phyloP scores from a whole-genome alignment of 2,888 invertebrate genomes.

The Xanthia icteritia region DNA sequence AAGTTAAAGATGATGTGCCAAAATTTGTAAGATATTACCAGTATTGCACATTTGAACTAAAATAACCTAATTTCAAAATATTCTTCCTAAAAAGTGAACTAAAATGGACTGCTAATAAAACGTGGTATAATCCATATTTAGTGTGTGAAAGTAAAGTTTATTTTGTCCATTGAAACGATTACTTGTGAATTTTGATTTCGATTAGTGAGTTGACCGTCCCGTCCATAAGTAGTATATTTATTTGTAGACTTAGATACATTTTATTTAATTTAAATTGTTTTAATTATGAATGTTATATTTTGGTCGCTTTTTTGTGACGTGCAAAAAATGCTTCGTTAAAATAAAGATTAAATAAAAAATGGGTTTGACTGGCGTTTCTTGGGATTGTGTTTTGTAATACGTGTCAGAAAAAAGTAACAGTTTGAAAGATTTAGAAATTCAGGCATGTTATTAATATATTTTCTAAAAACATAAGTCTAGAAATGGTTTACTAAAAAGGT shows the following conservation, averaged over 20 bases:
- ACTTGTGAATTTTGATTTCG: conserved; percentile 73
- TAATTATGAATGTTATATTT: conserved; percentile 34
- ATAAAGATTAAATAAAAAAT: neutral
- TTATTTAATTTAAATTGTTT: conserved; percentile 65
- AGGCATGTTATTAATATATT: neutral
- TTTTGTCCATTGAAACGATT: conserved; percentile 70
- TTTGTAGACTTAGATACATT: conserved; percentile 72
- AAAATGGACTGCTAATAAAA: conserved; percentile 60
- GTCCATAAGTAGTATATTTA: conserved; percentile 84
- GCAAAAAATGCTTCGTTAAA: neutral
- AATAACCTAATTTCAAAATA: conserved; percentile 43
- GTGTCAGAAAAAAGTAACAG: neutral
- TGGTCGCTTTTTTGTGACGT: conserved; percentile 48
- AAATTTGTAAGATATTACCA: conserved; percentile 20
- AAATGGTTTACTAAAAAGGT: neutral
- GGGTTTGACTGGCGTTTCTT: neutral
- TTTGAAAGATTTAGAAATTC: neutral
- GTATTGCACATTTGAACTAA: conserved; percentile 35
- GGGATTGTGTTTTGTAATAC: neutral
- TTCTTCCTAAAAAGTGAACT: conserved; percentile 54
- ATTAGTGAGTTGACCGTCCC: conserved; percentile 87
- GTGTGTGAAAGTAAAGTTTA: conserved; percentile 54
- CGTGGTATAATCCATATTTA: conserved; percentile 54
- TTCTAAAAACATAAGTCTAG: neutral
- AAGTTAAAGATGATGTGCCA: conserved; percentile 40